Evolutionary conservation across 2,888 invertebrate genomes (phyloP), one percentile per base, ranked within the genome.

Genomic region (Eugnorisma glareosa): DNA sequence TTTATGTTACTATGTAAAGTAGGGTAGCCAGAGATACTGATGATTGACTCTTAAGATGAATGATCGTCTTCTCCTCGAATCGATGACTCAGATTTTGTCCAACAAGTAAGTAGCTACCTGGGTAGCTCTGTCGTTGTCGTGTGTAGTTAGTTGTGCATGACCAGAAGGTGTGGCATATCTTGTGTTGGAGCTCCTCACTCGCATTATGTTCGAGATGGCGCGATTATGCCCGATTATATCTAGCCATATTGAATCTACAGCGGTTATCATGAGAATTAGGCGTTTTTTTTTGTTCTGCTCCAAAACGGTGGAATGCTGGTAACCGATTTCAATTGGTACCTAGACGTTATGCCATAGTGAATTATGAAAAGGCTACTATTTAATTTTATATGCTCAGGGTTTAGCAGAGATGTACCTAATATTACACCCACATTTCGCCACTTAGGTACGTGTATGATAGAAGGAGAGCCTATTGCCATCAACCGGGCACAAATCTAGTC

Each of bases 1-100:
- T 79, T 82, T 77, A 28, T 67, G 77, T 43, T n/a, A 69, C 24
- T n/a, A 21, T 31, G 18, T 64, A 28, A 54, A 40, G 31, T 51
- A 43, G 37, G 24, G 69, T 77, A 57, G 21, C 48, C 40, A 73
- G 67, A 11, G 21, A 61, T 31, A 5, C 5, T 35, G 35, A 4
- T 61, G 21, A 61, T 35, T 61, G 61, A 1, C 21, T 35, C 31
- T 35, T 5, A 35, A 61, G 31, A 59, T 31, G 18, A 59, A 31
- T 59, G 28, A 59, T 6, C 57, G 28, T 31, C 31, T 54, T 54
- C 5, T n/a, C n/a, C 13, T n/a, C 54, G n/a, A 54, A 54, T n/a
- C n/a, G n/a, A 54, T 51, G 8, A 51, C 24, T 24, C 8, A 24
- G 24, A 11, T 13, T 0, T 54, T 11, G 54, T 10, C 54, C 54